Base-by-base conservation (phyloP, 1,140 invertebrate genomes). In the Hermetia illucens region DNA sequence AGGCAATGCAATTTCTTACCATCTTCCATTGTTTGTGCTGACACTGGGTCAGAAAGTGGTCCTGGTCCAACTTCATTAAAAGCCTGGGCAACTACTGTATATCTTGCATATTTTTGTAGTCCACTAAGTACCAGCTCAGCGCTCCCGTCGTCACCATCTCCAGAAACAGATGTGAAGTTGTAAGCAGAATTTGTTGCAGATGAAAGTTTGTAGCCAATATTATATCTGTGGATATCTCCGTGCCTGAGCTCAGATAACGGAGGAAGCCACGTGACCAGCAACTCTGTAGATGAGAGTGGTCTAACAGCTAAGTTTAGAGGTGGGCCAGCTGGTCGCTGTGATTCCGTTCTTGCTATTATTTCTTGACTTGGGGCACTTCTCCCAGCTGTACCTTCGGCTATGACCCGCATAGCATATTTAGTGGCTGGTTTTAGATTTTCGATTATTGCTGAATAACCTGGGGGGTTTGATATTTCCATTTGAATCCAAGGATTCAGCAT, bases 1-100 rank as follows among this genome's bases (percentile, higher is more conserved):
- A n/a, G n/a, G n/a, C n/a, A n/a, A n/a, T 13, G 8, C 24, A 9
- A 9, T 33, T 33, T 16, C 62, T 68, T 54, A 83, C 82, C 82
- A 57, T 84, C 83, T 59, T 85, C 81, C 53, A 84, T 64, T n/a
- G 83, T 88, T 49, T 82, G 77, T 0, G 79, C 77, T 1, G 72
- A 67, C 1, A 77, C 66, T 29, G 81, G 75, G 34, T 82, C 76
- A 1, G 80, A 82, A 1, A 79, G 61, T 3, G 86, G 87, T 19
- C 86, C 85, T 2, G 75, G 69, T 9, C 87, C 88, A 34, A 85
- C 75, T 51, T 79, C 75, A 63, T 92, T 93, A 55, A 82, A 89
- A 2, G 86, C 83, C 58, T 88, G 83, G 27, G 87, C 78, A 21
- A 86, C 75, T 10, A 89, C 67, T 3, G 72, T 72, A 49, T 91